Base-by-base conservation (phyloP, 64 coral and sea anemone genomes). In the Montipora sp. region DNA sequence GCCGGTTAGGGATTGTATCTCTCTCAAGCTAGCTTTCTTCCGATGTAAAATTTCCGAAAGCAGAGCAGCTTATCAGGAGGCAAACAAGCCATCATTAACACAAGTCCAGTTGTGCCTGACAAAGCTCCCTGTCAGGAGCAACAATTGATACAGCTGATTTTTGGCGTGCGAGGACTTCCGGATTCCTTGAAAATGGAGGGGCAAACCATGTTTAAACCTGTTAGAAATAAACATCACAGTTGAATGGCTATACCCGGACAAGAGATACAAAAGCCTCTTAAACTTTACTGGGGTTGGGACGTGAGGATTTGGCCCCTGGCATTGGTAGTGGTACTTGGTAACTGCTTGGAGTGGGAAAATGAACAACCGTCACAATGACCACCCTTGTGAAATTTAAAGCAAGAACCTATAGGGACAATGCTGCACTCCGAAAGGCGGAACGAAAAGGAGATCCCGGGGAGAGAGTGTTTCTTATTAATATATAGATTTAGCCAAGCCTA, bases 361-460 rank as follows among this genome's bases (percentile, higher is more conserved):
- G 18, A 10, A 78, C 74, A 89, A 12, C 72, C 74, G 13, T 9
- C 8, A n/a, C 87, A 89, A 24, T 59, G 48, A 6, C 9, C n/a
- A 3, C 4, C 74, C 87, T 66, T 58, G 72, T 89, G 87, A 57
- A 77, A 89, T 24, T 89, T 89, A 89, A 57, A 89, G 53, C 72
- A 89, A 60, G 36, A 77, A 63, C 73, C 74, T 8, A 4, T 77
- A 43, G 87, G 74, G 0, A 78, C 53, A 14, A 21, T 18, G 8
- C 1, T 6, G 13, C 0, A 65, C 36, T 47, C 15, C 0, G 45
- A 36, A 2, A 47, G 5, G 6, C 1, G 73, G 0, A 0, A 1
- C 73, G 7, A 0, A 12, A 16, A 20, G n/a, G 83, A 20, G 61
- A 19, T 78, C 14, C 14, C 9, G 2, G 43, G 11, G 5, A n/a